Conservation (phyloP, 2,888 invertebrate genomes). For the Synergus itoensis region DNA sequence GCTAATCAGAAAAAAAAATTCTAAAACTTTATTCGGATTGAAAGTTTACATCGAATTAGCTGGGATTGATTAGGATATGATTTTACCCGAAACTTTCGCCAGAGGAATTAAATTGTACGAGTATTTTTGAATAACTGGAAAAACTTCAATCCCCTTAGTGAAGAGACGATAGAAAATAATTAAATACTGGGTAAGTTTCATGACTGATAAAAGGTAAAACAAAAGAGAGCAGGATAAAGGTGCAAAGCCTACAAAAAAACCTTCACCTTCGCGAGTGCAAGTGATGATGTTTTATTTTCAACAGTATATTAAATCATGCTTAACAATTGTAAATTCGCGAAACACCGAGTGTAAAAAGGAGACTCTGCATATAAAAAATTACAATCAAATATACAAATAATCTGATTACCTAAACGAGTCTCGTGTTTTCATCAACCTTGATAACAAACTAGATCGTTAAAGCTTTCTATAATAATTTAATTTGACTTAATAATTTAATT, state of each 20-base stretch:
- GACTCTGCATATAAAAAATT: background rate
- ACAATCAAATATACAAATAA: background rate
- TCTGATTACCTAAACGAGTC: background rate
- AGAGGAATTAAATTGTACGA: too few species aligned
- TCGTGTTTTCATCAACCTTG: background rate
- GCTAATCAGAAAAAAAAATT: too few species aligned
- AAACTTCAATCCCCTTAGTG: background rate
- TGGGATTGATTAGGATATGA: too few species aligned
- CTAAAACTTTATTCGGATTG: too few species aligned
- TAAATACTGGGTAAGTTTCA: background rate
- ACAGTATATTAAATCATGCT: constrained; percentile 71
- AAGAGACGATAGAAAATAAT: background rate
- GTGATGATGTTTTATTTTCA: constrained; percentile 72
- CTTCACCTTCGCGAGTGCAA: constrained; percentile 72
- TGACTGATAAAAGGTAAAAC: background rate
- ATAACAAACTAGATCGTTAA: background rate
- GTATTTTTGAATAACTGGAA: too few species aligned
- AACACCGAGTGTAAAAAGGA: constrained; percentile 17
- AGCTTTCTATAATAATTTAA: background rate
- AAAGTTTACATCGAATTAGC: too few species aligned
- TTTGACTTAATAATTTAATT: too few species aligned
- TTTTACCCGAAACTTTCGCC: too few species aligned
- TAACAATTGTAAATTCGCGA: constrained; percentile 62
- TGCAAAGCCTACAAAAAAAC: constrained; percentile 74
- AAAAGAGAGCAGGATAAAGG: constrained; percentile 64